Evolutionary conservation across 2,113 vertebrate species (phyloP).

Genomic region (Lichenostomus cassidix): DNA sequence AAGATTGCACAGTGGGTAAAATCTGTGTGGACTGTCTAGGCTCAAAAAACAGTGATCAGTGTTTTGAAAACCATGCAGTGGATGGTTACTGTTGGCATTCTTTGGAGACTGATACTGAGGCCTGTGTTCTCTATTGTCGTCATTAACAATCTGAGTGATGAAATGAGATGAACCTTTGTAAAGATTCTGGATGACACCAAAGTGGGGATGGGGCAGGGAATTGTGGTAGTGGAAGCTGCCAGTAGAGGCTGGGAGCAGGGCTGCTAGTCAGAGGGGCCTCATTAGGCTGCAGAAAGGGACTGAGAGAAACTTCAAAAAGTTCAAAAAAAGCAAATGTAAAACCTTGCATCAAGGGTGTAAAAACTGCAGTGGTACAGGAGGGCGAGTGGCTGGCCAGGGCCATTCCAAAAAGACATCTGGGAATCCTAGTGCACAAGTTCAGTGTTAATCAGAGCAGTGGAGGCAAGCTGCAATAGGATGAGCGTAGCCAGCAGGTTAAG

Average conservation of each 20-base stretch:
- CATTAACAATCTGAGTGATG: background rate
- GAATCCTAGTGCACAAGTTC: background rate
- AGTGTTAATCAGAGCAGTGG: background rate
- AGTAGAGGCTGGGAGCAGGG: background rate
- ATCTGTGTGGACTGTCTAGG: background rate
- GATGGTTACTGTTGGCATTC: background rate
- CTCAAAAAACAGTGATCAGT: background rate
- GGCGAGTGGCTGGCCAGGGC: background rate
- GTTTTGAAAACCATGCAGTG: background rate
- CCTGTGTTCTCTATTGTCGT: background rate
- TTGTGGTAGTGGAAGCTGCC: accelerated
- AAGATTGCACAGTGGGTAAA: background rate
- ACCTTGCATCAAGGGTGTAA: background rate
- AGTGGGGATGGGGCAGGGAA: accelerated
- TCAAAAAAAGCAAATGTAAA: background rate
- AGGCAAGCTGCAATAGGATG: background rate
- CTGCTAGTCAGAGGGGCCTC: background rate
- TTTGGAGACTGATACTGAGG: background rate
- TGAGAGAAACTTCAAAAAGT: background rate
- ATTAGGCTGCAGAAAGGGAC: background rate
- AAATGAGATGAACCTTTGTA: background rate
- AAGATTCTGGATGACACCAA: background rate
- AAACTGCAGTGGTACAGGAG: background rate
- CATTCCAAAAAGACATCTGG: background rate
- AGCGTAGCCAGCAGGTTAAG: background rate